Evolutionary conservation across 2,888 invertebrate species (phyloP), one percentile per base, ranked within the genome.

Genomic region (Drosophila colorata): DNA sequence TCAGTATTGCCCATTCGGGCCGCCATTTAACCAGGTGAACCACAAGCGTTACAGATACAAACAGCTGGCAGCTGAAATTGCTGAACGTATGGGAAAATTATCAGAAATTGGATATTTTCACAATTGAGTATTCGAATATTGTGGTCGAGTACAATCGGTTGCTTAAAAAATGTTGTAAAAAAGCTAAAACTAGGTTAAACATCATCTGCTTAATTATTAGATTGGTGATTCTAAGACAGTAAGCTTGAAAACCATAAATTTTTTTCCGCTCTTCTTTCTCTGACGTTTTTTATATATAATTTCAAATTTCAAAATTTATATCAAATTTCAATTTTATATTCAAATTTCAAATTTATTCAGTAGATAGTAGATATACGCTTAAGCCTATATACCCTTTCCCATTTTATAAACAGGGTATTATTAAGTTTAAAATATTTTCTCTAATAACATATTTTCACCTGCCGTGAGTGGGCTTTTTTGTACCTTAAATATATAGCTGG

Each of bases 21-120:
- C 0, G 13, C 35, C 33, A 61, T n/a, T 51, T 37, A 53, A 46
- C 51, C 46, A 65, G 55, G n/a, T 56, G 72, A 68, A 61, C 58
- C 48, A 67, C 33, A 51, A 40, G 48, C 9, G 11, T 16, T 14
- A 48, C 6, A n/a, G 11, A n/a, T 18, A 13, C 11, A 20, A 35
- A 25, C 18, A 7, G 16, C 23, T 16, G 53, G 2, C 16, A 23
- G 49, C 35, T 18, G 23, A 11, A n/a, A 20, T 14, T 23, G n/a
- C 33, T 4, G 31, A 4, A 11, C 7, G n/a, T 20, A 2, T 13
- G 1, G 9, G n/a, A 40, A 7, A 4, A 9, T 5, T 33, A 58
- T 33, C 4, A 3, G 9, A 9, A 11, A 41, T 14, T 33, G 7
- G 6, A 31, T 44, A 1, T 49, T 20, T 14, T 2, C 13, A 20